Conservation (phyloP, 1,140 invertebrate genomes). For the Stenopsyche tienmushanensis region DNA sequence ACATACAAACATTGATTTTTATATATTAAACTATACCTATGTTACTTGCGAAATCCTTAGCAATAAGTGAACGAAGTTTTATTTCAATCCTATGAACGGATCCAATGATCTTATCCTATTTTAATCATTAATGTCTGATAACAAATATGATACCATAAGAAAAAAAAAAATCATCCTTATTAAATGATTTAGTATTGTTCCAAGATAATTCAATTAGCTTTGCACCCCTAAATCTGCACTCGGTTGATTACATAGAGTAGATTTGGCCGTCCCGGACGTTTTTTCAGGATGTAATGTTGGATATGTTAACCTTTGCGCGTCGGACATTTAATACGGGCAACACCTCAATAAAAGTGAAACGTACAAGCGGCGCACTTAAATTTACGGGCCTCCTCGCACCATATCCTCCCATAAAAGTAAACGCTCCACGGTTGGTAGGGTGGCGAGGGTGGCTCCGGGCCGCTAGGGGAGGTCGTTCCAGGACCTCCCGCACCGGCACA, state of each 20-base stretch:
- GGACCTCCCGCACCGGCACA: not conserved
- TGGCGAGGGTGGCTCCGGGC: not conserved
- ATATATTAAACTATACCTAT: too few relatives aligned
- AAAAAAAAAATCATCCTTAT: too few relatives aligned
- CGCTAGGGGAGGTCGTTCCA: not conserved
- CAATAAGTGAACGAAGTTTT: too few relatives aligned
- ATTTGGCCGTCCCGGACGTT: not conserved
- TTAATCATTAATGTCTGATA: too few relatives aligned
- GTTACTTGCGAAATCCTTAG: too few relatives aligned
- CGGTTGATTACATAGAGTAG: not conserved
- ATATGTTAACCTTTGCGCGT: not conserved
- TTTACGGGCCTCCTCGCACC: constrained; percentile 1
- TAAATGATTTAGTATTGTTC: too few relatives aligned
- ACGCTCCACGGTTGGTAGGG: not conserved
- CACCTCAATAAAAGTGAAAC: constrained; percentile 10
- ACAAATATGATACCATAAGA: too few relatives aligned
- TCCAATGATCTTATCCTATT: too few relatives aligned
- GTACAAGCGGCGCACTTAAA: constrained; percentile 7
- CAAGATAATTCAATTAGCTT: too few relatives aligned
- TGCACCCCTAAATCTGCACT: not conserved
- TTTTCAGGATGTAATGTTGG: not conserved
- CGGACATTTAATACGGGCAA: constrained; percentile 4
- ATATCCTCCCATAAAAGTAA: constrained; percentile 7
- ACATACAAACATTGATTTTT: too few relatives aligned
- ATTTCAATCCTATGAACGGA: too few relatives aligned